A percentile compares a stretch with the other conserved stretches of the same genome.
Evolutionary conservation across 2,888 invertebrate species (phyloP).

Genomic region (Elegia similella): DNA sequence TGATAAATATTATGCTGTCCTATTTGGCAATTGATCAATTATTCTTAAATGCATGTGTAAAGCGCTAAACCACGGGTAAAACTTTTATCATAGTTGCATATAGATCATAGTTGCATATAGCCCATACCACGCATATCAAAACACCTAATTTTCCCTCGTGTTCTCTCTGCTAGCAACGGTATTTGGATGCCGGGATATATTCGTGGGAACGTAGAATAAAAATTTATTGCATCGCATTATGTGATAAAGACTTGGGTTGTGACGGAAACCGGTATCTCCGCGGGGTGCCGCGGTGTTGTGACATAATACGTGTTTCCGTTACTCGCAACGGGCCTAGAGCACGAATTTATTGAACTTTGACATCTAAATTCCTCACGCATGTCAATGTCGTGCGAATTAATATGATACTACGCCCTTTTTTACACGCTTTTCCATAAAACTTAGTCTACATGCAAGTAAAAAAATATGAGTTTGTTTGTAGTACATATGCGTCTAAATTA

Average conservation of each 20-base stretch:
- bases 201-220: constrained; percentile 13
- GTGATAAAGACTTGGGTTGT: constrained; percentile 14
- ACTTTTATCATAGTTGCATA: no score
- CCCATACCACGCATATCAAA: not conserved
- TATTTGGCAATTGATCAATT: no score
- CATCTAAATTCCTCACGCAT: not conserved
- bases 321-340: constrained; percentile 14
- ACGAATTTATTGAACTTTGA: constrained; percentile 10
- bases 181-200: constrained; percentile 3
- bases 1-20: no score
- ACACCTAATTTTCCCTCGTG: not conserved
- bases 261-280: constrained; percentile 14
- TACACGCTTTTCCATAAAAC: no score
- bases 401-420: no score
- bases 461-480: no score
- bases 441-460: no score
- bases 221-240: constrained; percentile 15
- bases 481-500: no score
- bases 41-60: no score
- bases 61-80: no score
- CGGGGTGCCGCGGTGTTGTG: constrained; percentile 6
- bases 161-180: not conserved
- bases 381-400: no score
- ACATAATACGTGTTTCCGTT: constrained; percentile 19
- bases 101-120: no score